Conservation (phyloP, 2,888 invertebrate genomes). For the Pilophorus perplexus region DNA sequence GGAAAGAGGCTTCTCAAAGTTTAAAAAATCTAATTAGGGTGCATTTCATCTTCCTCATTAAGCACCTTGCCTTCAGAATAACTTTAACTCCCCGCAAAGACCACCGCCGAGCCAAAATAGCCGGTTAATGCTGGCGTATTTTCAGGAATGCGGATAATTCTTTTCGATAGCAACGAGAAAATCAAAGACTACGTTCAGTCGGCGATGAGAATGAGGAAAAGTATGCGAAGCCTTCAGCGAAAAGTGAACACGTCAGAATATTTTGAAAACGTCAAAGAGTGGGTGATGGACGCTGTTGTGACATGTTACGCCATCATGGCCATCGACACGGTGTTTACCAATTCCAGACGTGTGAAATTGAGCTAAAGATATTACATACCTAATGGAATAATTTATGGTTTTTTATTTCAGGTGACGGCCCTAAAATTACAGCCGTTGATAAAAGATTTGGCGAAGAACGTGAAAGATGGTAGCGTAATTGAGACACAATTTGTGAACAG, state of each 20-base stretch:
- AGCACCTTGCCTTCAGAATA: too few species aligned
- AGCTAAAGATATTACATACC: too few species aligned
- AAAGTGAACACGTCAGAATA: conserved; percentile 17
- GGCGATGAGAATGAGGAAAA: conserved; percentile 5
- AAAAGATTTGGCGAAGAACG: conserved; percentile 11
- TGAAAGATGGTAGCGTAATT: conserved; percentile 15
- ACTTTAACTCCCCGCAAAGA: too few species aligned
- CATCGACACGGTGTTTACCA: conserved; percentile 6
- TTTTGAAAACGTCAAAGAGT: conserved; percentile 27
- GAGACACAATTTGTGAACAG: conserved; percentile 27
- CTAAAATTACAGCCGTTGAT: not conserved
- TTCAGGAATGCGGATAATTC: conserved; percentile 18
- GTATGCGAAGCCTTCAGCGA: not conserved
- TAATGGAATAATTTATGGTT: too few species aligned
- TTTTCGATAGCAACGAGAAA: conserved; percentile 16
- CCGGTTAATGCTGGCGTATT: not conserved
- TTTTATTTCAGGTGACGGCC: not conserved
- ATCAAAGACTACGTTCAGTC: conserved; percentile 9
- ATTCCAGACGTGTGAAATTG: too few species aligned
- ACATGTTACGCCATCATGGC: conserved; percentile 21
- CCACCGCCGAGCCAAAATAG: not conserved
- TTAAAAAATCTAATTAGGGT: not conserved
- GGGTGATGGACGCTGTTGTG: conserved; percentile 28
- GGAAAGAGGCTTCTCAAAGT: not conserved
- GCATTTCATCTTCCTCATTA: too few species aligned